A percentile compares a stretch with the other conserved stretches of the same genome.
Evolutionary conservation across 1,140 invertebrate genomes (phyloP).

Genomic region (Rhagoletis pomonella): DNA sequence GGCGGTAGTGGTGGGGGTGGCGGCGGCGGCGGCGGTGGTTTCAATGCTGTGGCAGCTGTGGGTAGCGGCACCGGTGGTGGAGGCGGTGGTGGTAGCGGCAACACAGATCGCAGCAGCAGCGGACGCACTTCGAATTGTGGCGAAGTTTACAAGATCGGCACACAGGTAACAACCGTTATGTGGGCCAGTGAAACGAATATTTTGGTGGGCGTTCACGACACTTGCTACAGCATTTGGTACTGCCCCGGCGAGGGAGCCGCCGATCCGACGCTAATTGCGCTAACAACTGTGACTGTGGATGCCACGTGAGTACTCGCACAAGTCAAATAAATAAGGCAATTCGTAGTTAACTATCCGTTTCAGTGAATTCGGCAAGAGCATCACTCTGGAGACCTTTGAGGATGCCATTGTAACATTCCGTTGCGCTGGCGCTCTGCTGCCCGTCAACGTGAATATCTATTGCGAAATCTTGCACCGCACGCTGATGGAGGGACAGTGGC

Average conservation of each 20-base stretch:
- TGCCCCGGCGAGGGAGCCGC: conserved; percentile 85
- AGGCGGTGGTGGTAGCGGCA: conserved; percentile 32
- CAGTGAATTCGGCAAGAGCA: conserved; percentile 79
- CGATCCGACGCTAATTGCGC: conserved; percentile 81
- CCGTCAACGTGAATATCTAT: conserved; percentile 68
- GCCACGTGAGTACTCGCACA: conserved; percentile 77
- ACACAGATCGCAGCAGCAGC: neutral
- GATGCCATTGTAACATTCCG: conserved; percentile 76
- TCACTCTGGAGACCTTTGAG: conserved; percentile 86
- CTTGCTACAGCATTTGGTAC: conserved; percentile 89
- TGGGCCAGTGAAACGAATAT: conserved; percentile 92
- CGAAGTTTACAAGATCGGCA: conserved; percentile 83
- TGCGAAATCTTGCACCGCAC: conserved; percentile 70
- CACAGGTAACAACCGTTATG: conserved; percentile 84
- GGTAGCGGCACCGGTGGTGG: neutral
- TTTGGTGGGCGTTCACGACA: conserved; percentile 88
- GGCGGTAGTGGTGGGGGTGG: conserved; percentile 69
- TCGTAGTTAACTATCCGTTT: conserved; percentile 54
- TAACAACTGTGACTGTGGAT: conserved; percentile 75
- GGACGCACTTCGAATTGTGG: conserved; percentile 20
- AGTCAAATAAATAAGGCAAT: neutral
- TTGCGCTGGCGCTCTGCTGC: conserved; percentile 67
- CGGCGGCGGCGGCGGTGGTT: conserved; percentile 55
- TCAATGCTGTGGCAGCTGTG: neutral
- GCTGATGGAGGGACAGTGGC: conserved; percentile 70